phyloP scores from a whole-genome alignment of 1,140 invertebrate genomes.

The Drosophila bocki region DNA sequence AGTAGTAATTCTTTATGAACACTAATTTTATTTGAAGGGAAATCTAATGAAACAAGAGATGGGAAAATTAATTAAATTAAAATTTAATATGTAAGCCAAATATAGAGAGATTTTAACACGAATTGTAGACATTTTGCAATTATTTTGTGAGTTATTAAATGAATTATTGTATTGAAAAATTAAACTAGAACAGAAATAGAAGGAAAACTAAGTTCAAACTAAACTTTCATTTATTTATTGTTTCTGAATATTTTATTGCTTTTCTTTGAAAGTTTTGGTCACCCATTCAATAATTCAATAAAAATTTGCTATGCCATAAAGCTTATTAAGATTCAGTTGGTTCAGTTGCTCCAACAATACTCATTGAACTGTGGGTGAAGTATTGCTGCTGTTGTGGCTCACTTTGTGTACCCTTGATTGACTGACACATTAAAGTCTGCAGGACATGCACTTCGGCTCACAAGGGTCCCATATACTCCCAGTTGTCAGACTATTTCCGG shows the following conservation, averaged over 20 bases:
- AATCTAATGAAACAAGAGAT: not conserved
- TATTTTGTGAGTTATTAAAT: not conserved
- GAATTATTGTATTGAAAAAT: too few relatives aligned
- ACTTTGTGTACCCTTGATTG: constrained; percentile 2
- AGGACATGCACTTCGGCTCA: constrained; percentile 3
- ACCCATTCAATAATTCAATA: not conserved
- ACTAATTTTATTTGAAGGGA: not conserved
- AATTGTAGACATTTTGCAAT: not conserved
- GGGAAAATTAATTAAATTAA: not conserved
- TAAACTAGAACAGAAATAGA: too few relatives aligned
- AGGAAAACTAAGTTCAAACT: not conserved
- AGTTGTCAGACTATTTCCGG: constrained; percentile 33
- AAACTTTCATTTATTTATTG: not conserved
- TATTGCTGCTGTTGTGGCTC: not conserved
- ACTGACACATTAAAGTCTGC: constrained; percentile 7
- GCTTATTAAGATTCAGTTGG: constrained; percentile 2
- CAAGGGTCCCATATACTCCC: constrained; percentile 1
- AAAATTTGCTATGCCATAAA: not conserved
- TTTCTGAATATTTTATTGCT: not conserved
- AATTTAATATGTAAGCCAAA: not conserved
- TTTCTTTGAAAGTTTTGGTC: not conserved
- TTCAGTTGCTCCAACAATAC: not conserved
- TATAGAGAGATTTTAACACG: not conserved
- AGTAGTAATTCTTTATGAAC: not conserved
- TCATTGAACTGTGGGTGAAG: not conserved